phyloP scores from a whole-genome alignment of 2,888 invertebrate species.

The Marronus borbonicus region DNA sequence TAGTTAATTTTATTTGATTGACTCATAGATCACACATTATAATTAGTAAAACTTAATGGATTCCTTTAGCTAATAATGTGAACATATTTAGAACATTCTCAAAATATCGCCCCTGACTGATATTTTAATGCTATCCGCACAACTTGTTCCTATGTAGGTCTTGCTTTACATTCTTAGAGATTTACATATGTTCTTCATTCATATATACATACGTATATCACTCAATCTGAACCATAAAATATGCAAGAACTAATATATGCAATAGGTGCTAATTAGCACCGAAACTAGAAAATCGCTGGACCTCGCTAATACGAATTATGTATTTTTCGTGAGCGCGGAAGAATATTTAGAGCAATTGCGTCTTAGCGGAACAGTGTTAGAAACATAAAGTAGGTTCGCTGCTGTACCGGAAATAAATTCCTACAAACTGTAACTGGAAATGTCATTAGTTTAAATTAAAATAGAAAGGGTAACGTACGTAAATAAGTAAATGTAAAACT shows the following conservation, averaged over 20 bases:
- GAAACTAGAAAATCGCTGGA: slow-evolving; percentile 19
- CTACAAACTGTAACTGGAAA: slow-evolving; percentile 26
- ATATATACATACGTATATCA: neutral
- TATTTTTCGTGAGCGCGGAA: slow-evolving; percentile 15
- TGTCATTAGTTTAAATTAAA: slow-evolving; percentile 35
- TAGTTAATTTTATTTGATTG: neutral
- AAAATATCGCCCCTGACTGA: neutral
- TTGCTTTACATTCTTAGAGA: neutral
- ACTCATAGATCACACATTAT: neutral
- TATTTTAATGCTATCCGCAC: neutral
- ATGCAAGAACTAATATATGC: neutral
- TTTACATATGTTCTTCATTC: neutral
- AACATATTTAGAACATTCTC: slow-evolving; percentile 2
- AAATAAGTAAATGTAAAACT: neutral
- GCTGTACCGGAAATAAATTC: slow-evolving; percentile 34
- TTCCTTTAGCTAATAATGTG: neutral
- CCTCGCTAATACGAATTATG: slow-evolving; percentile 6
- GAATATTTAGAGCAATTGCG: slow-evolving; percentile 28
- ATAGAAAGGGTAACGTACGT: neutral
- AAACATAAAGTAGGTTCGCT: slow-evolving; percentile 16
- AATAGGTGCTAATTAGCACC: neutral
- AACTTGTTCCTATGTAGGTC: neutral
- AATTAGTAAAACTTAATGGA: neutral
- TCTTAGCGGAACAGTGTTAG: slow-evolving; percentile 31
- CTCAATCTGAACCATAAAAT: neutral